phyloP scores from a whole-genome alignment of 2,113 vertebrate species.

The Sebastes schlegelii region DNA sequence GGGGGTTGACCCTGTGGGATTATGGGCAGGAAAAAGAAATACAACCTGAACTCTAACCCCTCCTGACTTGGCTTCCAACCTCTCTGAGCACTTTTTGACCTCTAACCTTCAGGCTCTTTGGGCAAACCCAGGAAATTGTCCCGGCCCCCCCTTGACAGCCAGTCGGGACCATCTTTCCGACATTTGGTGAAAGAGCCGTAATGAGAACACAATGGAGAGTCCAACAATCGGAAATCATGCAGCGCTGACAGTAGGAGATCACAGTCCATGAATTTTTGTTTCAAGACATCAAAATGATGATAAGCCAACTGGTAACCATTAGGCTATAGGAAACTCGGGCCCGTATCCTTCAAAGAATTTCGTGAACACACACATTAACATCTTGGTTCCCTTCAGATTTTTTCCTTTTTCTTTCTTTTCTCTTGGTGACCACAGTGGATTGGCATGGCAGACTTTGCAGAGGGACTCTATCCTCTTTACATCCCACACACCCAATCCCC shows the following conservation, averaged over 20 bases:
- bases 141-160: conserved; percentile 43
- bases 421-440: conserved; percentile 66
- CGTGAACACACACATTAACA: conserved; percentile 55
- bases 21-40: conserved; percentile 60
- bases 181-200: conserved; percentile 39
- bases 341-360: conserved; percentile 65
- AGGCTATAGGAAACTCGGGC: conserved; percentile 48
- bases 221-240: conserved; percentile 24
- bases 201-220: conserved; percentile 43
- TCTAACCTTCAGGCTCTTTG: conserved; percentile 50
- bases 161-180: conserved; percentile 24
- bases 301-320: conserved; percentile 71
- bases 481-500: conserved; percentile 27
- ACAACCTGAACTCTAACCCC: conserved; percentile 70
- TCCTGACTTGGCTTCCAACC: conserved; percentile 59
- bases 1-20: conserved; percentile 11
- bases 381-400: conserved; percentile 49
- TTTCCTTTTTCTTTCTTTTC: conserved; percentile 35
- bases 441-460: conserved; percentile 66
- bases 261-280: conserved; percentile 37
- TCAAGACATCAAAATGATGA: conserved; percentile 48
- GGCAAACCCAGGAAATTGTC: conserved; percentile 71
- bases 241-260: conserved; percentile 42
- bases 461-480: conserved; percentile 55
- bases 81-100: conserved; percentile 64